A percentile compares a stretch with the other conserved stretches of the same genome.
Evolutionary conservation across 2,888 invertebrate species (phyloP).

Genomic region (Parochlus steinenii): DNA sequence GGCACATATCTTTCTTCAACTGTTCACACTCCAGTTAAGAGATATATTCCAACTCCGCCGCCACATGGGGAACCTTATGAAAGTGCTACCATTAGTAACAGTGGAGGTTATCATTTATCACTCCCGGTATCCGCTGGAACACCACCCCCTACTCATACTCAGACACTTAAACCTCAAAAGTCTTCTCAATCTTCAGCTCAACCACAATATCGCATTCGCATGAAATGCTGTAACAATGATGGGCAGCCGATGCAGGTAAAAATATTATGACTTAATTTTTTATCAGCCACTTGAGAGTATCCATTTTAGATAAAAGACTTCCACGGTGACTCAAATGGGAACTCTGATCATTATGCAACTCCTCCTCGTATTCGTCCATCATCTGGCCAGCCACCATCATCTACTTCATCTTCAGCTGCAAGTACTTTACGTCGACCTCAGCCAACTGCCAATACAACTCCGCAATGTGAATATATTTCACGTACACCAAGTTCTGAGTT

Average conservation of each 20-base stretch:
- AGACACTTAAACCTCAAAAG: conserved; percentile 11
- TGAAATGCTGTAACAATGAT: conserved; percentile 25
- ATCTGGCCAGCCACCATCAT: conserved; percentile 1
- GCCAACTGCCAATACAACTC: background rate
- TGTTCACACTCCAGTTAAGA: conserved; percentile 30
- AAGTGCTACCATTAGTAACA: conserved; percentile 4
- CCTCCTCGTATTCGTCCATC: conserved; percentile 20
- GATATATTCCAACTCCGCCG: conserved; percentile 30
- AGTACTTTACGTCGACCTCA: too few species aligned
- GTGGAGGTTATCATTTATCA: conserved; percentile 9
- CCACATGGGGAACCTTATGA: conserved; percentile 22
- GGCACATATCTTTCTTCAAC: conserved; percentile 26
- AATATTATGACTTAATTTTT: conserved; percentile 8
- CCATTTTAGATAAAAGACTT: too few species aligned
- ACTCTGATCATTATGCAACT: conserved; percentile 20
- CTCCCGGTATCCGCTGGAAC: background rate
- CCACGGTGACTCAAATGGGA: background rate
- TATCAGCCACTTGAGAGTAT: conserved; percentile 8
- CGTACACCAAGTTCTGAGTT: conserved; percentile 20
- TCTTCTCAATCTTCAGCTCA: conserved; percentile 5
- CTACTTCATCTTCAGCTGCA: conserved; percentile 7
- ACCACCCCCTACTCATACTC: too few species aligned
- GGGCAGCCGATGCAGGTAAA: conserved; percentile 10
- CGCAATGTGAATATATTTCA: conserved; percentile 17
- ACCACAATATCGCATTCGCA: conserved; percentile 23